Base-by-base conservation (phyloP, 2,888 invertebrate genomes). In the Ormyrus labotus region DNA sequence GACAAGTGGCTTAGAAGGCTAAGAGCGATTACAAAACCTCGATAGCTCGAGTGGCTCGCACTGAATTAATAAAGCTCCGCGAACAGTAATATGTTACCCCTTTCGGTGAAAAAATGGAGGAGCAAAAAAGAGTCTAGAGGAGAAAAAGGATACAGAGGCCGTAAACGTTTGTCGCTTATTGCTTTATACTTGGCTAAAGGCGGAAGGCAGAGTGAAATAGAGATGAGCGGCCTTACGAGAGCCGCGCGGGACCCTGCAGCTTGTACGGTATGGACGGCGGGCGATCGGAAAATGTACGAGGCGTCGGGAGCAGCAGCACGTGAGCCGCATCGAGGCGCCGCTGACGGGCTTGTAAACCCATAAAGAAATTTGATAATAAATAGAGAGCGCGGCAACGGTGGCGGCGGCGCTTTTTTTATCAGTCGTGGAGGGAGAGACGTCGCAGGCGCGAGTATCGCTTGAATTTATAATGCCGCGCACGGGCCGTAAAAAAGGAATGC, bases 291-390 rank as follows among this genome's bases (percentile, higher is more conserved):
- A 80, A 65, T 60, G 60, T 69, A 50, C 34, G 47, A 45, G 47
- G 11, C 48, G 19, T n/a, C 13, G 55, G 47, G 47, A n/a, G 68
- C n/a, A 53, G 47, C 53, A n/a, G 68, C n/a, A 53, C 50, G 81
- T 61, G 74, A 60, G 78, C 78, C 60, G 55, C 63, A 75, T 50
- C 19, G 72, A 82, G 82, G 80, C 84, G 83, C 83, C 85, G 87
- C 86, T 87, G 87, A 87, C 87, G 85, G 85, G 85, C 89, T 87
- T 87, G 89, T 90, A 90, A 90, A 89, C 84, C 87, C 88, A 90
- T 89, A 90, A 89, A 90, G 89, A 89, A 90, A 90, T 89, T 89
- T 88, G 87, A 88, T 89, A 89, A 90, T 89, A 89, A 89, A 90
- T 89, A 87, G 85, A 67, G 74, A 86, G 84, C 51, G 64, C 13